These are phyloP conservation scores for Eupeodes luniger DNA, from an alignment of 2,888 invertebrate genomes.

Conservation along the genomic window DNA sequence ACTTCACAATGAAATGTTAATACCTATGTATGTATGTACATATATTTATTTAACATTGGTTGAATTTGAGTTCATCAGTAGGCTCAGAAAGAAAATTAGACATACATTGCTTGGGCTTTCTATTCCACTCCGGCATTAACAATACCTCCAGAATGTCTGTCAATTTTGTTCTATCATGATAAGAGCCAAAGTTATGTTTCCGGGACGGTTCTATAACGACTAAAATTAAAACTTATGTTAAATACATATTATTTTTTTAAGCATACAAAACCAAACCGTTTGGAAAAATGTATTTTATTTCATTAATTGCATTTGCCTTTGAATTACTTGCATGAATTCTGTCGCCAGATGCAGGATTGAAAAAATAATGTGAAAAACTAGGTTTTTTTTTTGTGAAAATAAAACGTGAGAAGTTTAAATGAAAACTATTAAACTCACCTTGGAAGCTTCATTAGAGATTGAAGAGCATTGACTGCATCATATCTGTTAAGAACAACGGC, in stretches of 20 bases:
- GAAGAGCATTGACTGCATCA: conserved; percentile 48
- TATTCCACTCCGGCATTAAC: conserved; percentile 15
- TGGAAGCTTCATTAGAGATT: neutral
- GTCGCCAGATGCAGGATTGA: conserved; percentile 3
- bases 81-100: neutral
- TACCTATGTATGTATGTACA: no score
- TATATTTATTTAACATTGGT: neutral
- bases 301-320: conserved; percentile 18
- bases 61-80: neutral
- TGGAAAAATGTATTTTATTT: conserved; percentile 65
- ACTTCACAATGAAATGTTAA: no score
- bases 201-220: conserved; percentile 29
- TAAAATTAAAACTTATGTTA: conserved; percentile 9
- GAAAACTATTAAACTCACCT: neutral
- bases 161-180: neutral
- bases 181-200: neutral
- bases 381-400: neutral
- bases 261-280: conserved; percentile 25
- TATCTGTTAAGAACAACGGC: conserved; percentile 50
- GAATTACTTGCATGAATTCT: conserved; percentile 57
- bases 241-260: neutral
- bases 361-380: conserved; percentile 28
- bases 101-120: neutral
- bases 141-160: conserved; percentile 13
- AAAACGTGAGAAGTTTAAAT: neutral